Evolutionary conservation across 2,797 vertebrate species (phyloP).

Genomic region (Sparus aurata): DNA sequence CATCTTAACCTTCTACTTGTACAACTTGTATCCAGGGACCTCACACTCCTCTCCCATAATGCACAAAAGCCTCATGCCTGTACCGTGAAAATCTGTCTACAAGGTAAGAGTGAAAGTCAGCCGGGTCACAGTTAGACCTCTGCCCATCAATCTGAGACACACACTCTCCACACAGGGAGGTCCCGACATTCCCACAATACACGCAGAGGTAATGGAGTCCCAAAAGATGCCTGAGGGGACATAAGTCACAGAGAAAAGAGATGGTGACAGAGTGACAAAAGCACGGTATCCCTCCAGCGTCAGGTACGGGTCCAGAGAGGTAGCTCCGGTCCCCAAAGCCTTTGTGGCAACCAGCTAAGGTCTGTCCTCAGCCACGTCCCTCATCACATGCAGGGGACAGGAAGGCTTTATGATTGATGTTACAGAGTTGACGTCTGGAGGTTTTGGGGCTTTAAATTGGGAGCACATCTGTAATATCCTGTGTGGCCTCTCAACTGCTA

Average conservation of each 20-base stretch:
- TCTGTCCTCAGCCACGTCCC: constrained; percentile 47
- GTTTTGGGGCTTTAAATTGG: constrained; percentile 73
- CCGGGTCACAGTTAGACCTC: constrained; percentile 71
- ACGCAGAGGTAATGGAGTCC: constrained; percentile 75
- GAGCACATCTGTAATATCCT: constrained; percentile 66
- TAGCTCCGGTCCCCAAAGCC: constrained; percentile 41
- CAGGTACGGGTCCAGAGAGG: constrained; percentile 44
- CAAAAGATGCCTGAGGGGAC: constrained; percentile 69
- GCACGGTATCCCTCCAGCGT: constrained; percentile 47
- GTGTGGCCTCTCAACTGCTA: constrained; percentile 61
- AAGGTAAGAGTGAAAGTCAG: constrained; percentile 71
- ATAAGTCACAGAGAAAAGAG: constrained; percentile 74
- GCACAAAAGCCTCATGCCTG: constrained; percentile 30
- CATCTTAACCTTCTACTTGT: constrained; percentile 17
- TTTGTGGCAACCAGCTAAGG: constrained; percentile 42
- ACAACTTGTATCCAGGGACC: constrained; percentile 28
- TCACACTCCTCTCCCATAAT: constrained; percentile 21
- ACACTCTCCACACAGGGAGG: constrained; percentile 47
- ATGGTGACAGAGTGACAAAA: constrained; percentile 74
- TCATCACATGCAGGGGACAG: constrained; percentile 36
- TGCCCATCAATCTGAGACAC: constrained; percentile 76
- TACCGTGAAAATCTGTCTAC: constrained; percentile 59
- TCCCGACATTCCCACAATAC: constrained; percentile 74
- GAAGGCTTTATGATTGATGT: constrained; percentile 69
- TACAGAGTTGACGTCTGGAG: constrained; percentile 62